A percentile compares a stretch with the other conserved stretches of the same genome.
These are phyloP conservation scores for Drosophila sordidula DNA, from an alignment of 2,888 invertebrate species.

Conservation along the genomic window DNA sequence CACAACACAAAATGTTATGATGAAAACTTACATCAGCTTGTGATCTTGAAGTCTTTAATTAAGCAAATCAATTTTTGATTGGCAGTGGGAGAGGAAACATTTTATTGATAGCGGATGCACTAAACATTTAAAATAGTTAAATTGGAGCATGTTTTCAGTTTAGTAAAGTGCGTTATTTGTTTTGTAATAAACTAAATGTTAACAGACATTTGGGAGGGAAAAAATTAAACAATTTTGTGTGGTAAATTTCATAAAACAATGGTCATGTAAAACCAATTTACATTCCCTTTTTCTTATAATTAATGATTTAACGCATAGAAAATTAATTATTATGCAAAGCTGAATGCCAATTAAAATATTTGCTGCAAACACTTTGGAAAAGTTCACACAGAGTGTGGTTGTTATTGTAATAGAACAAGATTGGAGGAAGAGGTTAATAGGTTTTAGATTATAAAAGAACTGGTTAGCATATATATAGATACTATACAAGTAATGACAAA, in stretches of 20 bases:
- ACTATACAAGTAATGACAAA: no score
- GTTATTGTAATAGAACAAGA: neutral
- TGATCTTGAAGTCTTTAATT: slow-evolving; percentile 57
- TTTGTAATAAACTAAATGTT: slow-evolving; percentile 8
- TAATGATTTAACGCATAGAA: slow-evolving; percentile 32
- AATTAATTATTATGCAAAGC: slow-evolving; percentile 25
- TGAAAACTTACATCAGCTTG: slow-evolving; percentile 40
- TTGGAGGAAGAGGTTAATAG: neutral
- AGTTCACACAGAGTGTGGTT: neutral
- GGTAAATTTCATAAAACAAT: slow-evolving; percentile 14
- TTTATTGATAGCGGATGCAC: slow-evolving; percentile 55
- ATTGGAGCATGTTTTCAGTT: slow-evolving; percentile 7
- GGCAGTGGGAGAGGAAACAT: slow-evolving; percentile 42
- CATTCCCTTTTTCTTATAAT: slow-evolving; percentile 35
- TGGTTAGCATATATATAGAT: no score
- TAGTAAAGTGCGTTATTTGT: slow-evolving; percentile 10
- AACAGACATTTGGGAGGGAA: slow-evolving; percentile 19
- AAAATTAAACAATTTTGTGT: slow-evolving; percentile 14
- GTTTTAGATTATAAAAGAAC: no score
- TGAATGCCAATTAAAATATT: slow-evolving; percentile 12
- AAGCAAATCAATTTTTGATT: slow-evolving; percentile 58
- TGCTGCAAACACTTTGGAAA: slow-evolving; percentile 5
- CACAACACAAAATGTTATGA: slow-evolving; percentile 14
- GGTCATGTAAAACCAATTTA: slow-evolving; percentile 22
- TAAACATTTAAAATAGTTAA: slow-evolving; percentile 40